These are phyloP conservation scores for Pyrochroa serraticornis DNA, from an alignment of 2,888 invertebrate genomes.

Conservation along the genomic window DNA sequence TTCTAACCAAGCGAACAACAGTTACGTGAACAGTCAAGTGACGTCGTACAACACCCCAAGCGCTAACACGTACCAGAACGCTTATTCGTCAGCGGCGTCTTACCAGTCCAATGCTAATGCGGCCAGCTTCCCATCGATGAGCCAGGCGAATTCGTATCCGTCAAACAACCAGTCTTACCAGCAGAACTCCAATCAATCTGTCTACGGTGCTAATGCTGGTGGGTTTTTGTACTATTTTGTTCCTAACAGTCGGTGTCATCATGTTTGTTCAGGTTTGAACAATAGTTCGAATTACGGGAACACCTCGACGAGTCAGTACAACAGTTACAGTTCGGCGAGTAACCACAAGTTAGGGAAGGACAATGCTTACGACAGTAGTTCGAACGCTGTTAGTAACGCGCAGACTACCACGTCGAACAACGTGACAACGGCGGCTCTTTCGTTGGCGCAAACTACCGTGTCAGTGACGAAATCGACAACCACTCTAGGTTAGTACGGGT, in stretches of 20 bases:
- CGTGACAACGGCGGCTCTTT: conserved; percentile 45
- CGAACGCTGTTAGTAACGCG: conserved; percentile 46
- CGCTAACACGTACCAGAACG: conserved; percentile 52
- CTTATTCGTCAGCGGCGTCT: conserved; percentile 52
- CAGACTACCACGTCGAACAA: conserved; percentile 50
- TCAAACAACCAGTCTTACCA: conserved; percentile 51
- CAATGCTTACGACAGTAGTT: conserved; percentile 44
- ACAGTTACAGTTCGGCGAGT: conserved; percentile 51
- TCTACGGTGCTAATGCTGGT: conserved; percentile 56
- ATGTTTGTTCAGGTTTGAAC: conserved; percentile 46
- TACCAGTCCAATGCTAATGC: conserved; percentile 47
- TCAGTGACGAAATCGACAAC: conserved; percentile 54
- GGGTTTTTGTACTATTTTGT: conserved; percentile 27
- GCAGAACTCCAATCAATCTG: conserved; percentile 55
- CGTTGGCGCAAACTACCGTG: conserved; percentile 45
- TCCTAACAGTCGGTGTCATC: neutral
- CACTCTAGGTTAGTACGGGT: conserved; percentile 50
- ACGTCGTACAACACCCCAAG: conserved; percentile 49
- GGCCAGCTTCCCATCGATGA: conserved; percentile 51
- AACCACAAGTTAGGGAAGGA: conserved; percentile 54
- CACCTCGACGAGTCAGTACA: conserved; percentile 52
- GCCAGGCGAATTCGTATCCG: conserved; percentile 51
- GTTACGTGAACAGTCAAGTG: conserved; percentile 53
- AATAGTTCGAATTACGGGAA: conserved; percentile 52
- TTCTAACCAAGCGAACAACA: conserved; percentile 49